A percentile compares a stretch with the other conserved stretches of the same genome.
Evolutionary conservation across 2,888 invertebrate species (phyloP).

Genomic region (Adineta ricciae): DNA sequence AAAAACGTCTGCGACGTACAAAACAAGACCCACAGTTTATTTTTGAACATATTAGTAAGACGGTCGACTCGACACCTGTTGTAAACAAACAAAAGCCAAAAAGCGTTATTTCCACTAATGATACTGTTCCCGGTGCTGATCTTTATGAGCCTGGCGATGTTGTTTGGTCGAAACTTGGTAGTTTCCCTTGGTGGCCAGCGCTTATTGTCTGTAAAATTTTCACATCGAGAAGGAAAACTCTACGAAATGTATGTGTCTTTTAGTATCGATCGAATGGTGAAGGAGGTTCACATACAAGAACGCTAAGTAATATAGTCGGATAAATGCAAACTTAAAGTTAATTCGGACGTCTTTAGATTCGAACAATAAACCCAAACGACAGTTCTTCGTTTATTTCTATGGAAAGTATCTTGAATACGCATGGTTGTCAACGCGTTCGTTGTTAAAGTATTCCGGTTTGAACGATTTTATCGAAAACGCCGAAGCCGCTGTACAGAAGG

Average conservation of each 20-base stretch:
- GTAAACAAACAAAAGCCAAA: neutral
- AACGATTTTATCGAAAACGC: slow-evolving; percentile 28
- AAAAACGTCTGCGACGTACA: neutral
- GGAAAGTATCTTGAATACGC: slow-evolving; percentile 14
- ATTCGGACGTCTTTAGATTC: neutral
- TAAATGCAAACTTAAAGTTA: neutral
- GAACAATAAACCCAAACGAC: neutral
- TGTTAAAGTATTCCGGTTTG: slow-evolving; percentile 27
- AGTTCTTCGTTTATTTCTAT: slow-evolving; percentile 23
- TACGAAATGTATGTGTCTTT: neutral
- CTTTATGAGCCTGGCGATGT: neutral
- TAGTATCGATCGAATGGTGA: neutral
- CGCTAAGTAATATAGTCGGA: neutral
- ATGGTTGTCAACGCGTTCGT: slow-evolving; percentile 24
- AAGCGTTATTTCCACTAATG: neutral
- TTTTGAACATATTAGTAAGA: neutral
- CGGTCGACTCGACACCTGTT: neutral
- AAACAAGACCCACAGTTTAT: slow-evolving; percentile 4
- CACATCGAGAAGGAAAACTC: neutral
- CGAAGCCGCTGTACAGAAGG: neutral
- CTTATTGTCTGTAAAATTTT: neutral
- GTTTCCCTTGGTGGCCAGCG: neutral
- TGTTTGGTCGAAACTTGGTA: neutral
- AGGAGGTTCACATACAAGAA: neutral
- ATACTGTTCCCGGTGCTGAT: neutral